These are phyloP conservation scores for Chloroceryle inda DNA, from an alignment of 2,797 vertebrate species.

Conservation along the genomic window DNA sequence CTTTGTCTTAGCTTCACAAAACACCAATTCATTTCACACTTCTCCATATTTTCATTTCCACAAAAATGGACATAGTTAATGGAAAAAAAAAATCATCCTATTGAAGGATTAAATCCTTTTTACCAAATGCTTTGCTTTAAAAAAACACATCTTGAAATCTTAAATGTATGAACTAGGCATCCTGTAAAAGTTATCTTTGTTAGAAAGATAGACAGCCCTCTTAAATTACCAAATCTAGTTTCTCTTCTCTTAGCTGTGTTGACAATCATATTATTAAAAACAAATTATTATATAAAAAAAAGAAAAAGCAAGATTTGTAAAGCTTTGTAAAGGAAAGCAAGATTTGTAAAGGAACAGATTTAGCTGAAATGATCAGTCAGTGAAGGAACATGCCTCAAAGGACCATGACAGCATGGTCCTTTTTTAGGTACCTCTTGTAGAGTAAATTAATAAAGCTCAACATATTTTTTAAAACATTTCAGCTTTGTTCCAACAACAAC, in stretches of 20 bases:
- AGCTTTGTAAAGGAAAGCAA: fast-evolving
- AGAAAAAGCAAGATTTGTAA: not conserved
- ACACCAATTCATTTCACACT: not conserved
- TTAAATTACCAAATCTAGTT: not conserved
- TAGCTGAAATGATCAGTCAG: not conserved
- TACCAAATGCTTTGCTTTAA: not conserved
- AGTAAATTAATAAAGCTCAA: not conserved
- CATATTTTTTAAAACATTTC: not conserved
- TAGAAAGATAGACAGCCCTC: not conserved
- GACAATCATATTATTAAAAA: too few species aligned
- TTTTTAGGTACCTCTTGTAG: not conserved
- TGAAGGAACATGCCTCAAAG: not conserved
- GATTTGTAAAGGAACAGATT: not conserved
- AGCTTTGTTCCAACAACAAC: not conserved
- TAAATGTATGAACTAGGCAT: not conserved
- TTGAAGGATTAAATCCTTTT: not conserved
- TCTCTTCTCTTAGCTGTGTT: not conserved
- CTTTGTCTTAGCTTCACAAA: not conserved
- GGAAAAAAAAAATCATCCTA: too few species aligned
- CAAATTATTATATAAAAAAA: too few species aligned
- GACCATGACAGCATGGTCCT: not conserved
- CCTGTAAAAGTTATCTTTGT: not conserved
- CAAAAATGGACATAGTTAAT: not conserved
- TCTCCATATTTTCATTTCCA: not conserved
- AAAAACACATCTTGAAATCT: not conserved